Conservation (phyloP, 2,113 vertebrate species). For the Choloepus hoffmanni region DNA sequence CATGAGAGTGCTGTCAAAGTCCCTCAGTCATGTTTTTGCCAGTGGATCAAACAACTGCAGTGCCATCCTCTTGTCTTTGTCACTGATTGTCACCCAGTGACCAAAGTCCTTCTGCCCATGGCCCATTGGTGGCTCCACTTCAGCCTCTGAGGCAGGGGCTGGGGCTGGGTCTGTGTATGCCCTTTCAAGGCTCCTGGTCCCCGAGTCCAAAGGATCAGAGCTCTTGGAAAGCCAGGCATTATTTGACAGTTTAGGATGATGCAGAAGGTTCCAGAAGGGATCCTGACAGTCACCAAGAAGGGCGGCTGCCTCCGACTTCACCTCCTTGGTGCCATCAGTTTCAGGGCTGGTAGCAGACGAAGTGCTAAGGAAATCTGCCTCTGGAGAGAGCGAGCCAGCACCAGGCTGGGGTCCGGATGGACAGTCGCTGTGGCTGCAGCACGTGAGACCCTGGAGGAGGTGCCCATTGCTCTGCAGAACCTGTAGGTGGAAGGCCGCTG, state of each 20-base stretch:
- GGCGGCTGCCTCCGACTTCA: background rate
- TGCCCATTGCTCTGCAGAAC: conserved; percentile 81
- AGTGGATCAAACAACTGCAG: conserved; percentile 79
- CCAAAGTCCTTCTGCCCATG: conserved; percentile 42
- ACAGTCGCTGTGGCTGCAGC: conserved; percentile 54
- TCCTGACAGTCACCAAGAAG: background rate
- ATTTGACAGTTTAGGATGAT: conserved; percentile 17
- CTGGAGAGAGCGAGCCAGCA: fast-evolving
- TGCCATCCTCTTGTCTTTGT: conserved; percentile 71
- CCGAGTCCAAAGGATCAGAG: conserved; percentile 54
- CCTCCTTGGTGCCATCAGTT: background rate
- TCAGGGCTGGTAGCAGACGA: background rate
- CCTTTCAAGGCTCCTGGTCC: background rate
- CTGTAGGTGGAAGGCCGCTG: conserved; percentile 86
- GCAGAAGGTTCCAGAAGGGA: conserved; percentile 65
- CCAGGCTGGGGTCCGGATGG: fast-evolving
- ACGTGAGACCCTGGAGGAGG: conserved; percentile 62
- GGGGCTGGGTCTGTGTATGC: background rate
- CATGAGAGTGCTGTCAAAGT: background rate
- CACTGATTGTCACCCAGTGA: conserved; percentile 80
- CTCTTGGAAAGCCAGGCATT: conserved; percentile 65
- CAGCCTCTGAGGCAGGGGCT: fast-evolving
- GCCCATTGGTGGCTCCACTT: background rate
- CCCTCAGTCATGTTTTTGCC: conserved; percentile 72
- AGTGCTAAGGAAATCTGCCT: fast-evolving